These are phyloP conservation scores for Melanotaenia nigrans DNA, from an alignment of 2,797 vertebrate species.

Conservation along the genomic window DNA sequence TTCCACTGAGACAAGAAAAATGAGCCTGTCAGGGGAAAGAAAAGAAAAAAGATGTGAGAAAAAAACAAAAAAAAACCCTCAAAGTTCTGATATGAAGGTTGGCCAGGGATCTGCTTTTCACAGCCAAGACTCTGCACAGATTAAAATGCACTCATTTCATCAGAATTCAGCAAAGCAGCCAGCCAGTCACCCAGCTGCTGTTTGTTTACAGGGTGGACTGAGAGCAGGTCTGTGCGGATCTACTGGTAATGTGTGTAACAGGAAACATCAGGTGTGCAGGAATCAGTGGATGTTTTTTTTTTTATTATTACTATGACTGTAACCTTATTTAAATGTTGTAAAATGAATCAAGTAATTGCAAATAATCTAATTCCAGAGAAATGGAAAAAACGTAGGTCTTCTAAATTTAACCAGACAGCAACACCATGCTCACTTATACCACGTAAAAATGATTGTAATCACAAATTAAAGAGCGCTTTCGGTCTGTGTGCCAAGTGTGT, in stretches of 20 bases:
- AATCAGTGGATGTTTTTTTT: slow-evolving; percentile 7
- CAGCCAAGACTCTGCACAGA: slow-evolving; percentile 63
- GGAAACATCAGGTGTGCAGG: slow-evolving; percentile 36
- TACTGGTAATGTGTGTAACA: slow-evolving; percentile 15
- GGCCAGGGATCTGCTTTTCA: slow-evolving; percentile 53
- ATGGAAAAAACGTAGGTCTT: slow-evolving; percentile 12
- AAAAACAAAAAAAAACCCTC: slow-evolving; percentile 45
- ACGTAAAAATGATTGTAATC: slow-evolving; percentile 57
- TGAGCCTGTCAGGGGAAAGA: slow-evolving; percentile 63
- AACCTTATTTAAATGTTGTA: slow-evolving; percentile 15
- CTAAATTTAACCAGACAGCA: slow-evolving; percentile 39
- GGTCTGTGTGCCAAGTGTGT: slow-evolving; percentile 28
- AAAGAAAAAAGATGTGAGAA: slow-evolving; percentile 47
- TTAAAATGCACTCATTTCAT: slow-evolving; percentile 66
- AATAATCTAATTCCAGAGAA: slow-evolving; percentile 33
- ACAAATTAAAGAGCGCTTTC: slow-evolving; percentile 53
- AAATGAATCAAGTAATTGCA: slow-evolving; percentile 32
- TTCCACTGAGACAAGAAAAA: slow-evolving; percentile 67
- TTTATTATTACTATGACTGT: slow-evolving; percentile 18
- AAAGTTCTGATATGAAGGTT: slow-evolving; percentile 65
- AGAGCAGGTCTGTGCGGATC: slow-evolving; percentile 24
- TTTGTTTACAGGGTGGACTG: slow-evolving; percentile 47
- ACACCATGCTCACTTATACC: slow-evolving; percentile 10
- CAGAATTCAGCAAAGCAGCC: slow-evolving; percentile 35
- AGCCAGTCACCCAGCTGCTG: slow-evolving; percentile 51